Percentiles rank a stretch among this genome's conserved stretches.
These are phyloP conservation scores for Callospermophilus lateralis DNA, from an alignment of 2,113 vertebrate genomes.

Conservation along the genomic window DNA sequence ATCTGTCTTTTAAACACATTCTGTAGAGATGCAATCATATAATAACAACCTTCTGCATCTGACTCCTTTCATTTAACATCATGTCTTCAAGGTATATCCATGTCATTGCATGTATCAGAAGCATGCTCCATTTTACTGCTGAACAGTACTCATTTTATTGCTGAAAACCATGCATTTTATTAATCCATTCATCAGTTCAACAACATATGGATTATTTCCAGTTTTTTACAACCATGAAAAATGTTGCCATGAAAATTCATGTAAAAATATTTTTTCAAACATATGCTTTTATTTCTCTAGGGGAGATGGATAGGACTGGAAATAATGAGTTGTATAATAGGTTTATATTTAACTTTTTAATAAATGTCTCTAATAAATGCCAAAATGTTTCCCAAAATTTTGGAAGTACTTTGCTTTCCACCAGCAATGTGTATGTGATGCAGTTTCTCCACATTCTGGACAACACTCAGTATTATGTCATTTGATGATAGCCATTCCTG, in stretches of 20 bases:
- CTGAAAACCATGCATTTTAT: neutral
- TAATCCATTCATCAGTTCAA: neutral
- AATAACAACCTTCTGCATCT: neutral
- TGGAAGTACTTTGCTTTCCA: neutral
- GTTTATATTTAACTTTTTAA: neutral
- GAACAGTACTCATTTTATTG: neutral
- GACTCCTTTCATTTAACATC: neutral
- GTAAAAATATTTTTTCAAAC: neutral
- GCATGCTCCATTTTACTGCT: neutral
- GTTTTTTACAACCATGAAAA: neutral
- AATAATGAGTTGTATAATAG: neutral
- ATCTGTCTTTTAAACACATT: neutral
- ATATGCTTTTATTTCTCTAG: neutral
- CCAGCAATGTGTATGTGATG: neutral
- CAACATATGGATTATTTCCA: neutral
- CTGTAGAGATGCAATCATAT: neutral
- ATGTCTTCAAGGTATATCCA: neutral
- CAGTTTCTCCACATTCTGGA: neutral
- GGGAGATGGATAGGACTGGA: neutral
- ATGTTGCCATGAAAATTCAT: neutral
- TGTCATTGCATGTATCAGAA: neutral
- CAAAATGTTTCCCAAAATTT: neutral
- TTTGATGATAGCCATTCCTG: neutral
- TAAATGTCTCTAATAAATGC: neutral
- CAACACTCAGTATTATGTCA: neutral